Base-by-base conservation (phyloP, 2,113 vertebrate genomes). In the Corythaeola cristata region DNA sequence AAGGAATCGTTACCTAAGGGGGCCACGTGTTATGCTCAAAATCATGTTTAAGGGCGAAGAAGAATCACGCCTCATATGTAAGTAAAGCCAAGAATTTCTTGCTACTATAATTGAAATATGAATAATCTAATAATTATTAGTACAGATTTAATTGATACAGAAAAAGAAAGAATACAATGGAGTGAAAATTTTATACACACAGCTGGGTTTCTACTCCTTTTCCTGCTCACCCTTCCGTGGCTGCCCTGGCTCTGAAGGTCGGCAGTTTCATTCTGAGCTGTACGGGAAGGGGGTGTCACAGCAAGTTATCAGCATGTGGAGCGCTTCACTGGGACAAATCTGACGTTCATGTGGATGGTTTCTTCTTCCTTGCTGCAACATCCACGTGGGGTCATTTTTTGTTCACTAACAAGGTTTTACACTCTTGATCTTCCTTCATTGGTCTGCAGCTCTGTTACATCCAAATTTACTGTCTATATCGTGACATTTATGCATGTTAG, bases 251-350 rank as follows among this genome's bases (percentile, higher is more conserved):
- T 58, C 27, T 45, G 33, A 52, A 60, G 23, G 37, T 23, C 13
- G 47, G 63, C 18, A 53, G 35, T 35, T 92, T 58, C 35, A 35
- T 47, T 86, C 63, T 45, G 30, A 18, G 12, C 3, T 47, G 5
- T 14, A n/a, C 14, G 41, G 41, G 41, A 3, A 1, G 6, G 2
- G 2, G 4, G 1, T 16, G 19, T 68, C 18, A 6, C 1, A 64
- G 69, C 16, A 45, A 59, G 30, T 14, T 83, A 75, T 53, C 33
- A 52, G 37, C 28, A 8, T 7, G 11, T 52, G 27, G 16, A 62
- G 18, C 5, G 35, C 27, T 52, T 69, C 53, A 22, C 15, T 37
- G 37, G 37, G 41, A 26, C 26, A 85, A 79, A 88, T 49, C 32
- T 32, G 66, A 21, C 11, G 2, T 66, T 45, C 2, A 0, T 30